Base-by-base conservation (phyloP, 2,888 invertebrate species). In the Ectemnius cavifrons region DNA sequence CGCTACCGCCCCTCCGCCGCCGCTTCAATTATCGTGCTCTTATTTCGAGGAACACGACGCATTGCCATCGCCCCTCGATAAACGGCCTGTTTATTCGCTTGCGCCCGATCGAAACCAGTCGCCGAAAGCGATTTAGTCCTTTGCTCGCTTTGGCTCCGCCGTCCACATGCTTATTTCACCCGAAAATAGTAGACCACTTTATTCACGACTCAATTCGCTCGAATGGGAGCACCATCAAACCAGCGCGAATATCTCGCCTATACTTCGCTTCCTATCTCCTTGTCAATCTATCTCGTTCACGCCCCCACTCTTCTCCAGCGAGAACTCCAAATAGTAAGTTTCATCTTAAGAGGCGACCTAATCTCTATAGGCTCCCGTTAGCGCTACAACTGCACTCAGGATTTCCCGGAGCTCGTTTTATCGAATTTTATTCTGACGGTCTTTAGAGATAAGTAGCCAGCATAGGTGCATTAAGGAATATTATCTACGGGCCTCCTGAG, bases 51-150 rank as follows among this genome's bases (percentile, higher is more conserved):
- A 37, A 11, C 37, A 37, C 8, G 37, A 37, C 58, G 63, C 52
- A 76, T 46, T 59, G 18, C 46, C 56, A 76, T 46, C 63, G 18
- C 46, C 56, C 45, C 62, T 61, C 56, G 65, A 75, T 78, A 75
- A 78, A 80, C 75, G 71, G 52, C 59, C 57, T 47, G 14, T 46
- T 65, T 27, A 60, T 45, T 60, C 56, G 46, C n/a, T 3, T 23
- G 46, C 13, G n/a, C n/a, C 20, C 20, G 52, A 52, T 52, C 52
- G 52, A 52, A 14, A 13, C 52, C n/a, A 52, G 16, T 14, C 16
- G n/a, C 52, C 52, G 52, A 16, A 52, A 52, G 52, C 52, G 23
- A 23, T 23, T 23, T 23, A 23, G 23, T 23, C 23, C 23, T 23
- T 2, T 2, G 23, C 23, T 0, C 3, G 23, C 3, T 23, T 23